Conservation (phyloP, 2,888 invertebrate species). For the Troilus luridus region DNA sequence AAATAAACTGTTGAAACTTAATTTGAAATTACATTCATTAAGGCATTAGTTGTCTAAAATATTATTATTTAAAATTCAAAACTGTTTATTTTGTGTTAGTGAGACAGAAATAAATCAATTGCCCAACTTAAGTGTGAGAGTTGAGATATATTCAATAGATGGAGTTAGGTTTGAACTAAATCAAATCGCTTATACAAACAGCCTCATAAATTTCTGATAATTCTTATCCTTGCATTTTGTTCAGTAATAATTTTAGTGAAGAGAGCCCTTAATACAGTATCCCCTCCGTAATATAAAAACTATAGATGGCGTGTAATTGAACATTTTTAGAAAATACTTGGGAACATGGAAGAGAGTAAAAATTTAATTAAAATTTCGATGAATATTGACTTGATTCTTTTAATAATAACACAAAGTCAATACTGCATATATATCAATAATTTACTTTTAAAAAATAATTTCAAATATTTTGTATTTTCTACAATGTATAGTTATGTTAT, state of each 20-base stretch:
- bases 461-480: not conserved
- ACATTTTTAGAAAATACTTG: not conserved
- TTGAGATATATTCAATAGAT: not conserved
- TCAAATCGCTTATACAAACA: not conserved
- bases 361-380: not conserved
- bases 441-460: not conserved
- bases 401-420: too few species aligned
- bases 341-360: not conserved
- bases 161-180: not conserved
- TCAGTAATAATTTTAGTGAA: not conserved
- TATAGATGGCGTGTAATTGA: not conserved
- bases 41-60: too few species aligned
- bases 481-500: not conserved
- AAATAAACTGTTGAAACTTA: too few species aligned
- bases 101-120: too few species aligned
- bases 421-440: not conserved
- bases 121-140: not conserved
- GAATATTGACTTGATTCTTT: not conserved
- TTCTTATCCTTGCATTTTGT: not conserved
- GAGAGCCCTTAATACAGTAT: not conserved
- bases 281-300: not conserved
- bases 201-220: not conserved
- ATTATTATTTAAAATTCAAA: too few species aligned
- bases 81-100: too few species aligned
- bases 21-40: too few species aligned